These are phyloP conservation scores for Stegastes partitus DNA, from an alignment of 2,113 vertebrate species.

Conservation along the genomic window DNA sequence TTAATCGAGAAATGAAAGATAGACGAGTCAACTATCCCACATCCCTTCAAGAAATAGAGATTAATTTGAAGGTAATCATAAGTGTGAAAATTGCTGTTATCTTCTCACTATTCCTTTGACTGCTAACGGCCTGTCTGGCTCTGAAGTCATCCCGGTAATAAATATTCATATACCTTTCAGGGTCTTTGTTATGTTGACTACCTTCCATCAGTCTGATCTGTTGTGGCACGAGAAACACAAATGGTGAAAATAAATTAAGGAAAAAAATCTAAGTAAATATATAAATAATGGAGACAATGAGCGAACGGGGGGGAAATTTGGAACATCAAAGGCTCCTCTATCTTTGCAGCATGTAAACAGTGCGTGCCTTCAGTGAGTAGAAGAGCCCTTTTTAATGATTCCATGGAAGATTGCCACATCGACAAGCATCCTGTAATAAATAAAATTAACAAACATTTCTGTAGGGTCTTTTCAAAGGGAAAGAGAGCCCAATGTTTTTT, in stretches of 20 bases:
- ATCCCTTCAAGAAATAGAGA: constrained; percentile 81
- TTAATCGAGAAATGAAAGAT: constrained; percentile 72
- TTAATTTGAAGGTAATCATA: constrained; percentile 83
- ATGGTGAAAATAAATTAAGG: constrained; percentile 65
- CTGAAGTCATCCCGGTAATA: constrained; percentile 71
- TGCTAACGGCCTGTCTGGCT: constrained; percentile 78
- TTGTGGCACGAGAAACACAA: constrained; percentile 73
- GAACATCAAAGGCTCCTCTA: constrained; percentile 86
- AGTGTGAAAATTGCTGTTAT: constrained; percentile 84
- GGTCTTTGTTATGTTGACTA: constrained; percentile 80
- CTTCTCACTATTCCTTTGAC: constrained; percentile 74
- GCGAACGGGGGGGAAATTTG: constrained; percentile 62
- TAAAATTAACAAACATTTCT: constrained; percentile 90
- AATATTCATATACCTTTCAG: constrained; percentile 83
- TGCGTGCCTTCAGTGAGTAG: constrained; percentile 81
- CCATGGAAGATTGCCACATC: constrained; percentile 88
- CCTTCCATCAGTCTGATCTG: constrained; percentile 81
- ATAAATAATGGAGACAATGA: constrained; percentile 81
- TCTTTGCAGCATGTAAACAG: constrained; percentile 84
- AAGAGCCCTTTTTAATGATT: constrained; percentile 85
- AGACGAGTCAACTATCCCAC: constrained; percentile 69
- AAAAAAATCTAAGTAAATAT: constrained; percentile 70
- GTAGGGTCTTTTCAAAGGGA: constrained; percentile 88
- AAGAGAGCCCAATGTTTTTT: constrained; percentile 86
- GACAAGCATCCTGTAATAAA: constrained; percentile 89